These are phyloP conservation scores for Onychomys torridus DNA, from an alignment of 2,797 vertebrate species.

Conservation along the genomic window DNA sequence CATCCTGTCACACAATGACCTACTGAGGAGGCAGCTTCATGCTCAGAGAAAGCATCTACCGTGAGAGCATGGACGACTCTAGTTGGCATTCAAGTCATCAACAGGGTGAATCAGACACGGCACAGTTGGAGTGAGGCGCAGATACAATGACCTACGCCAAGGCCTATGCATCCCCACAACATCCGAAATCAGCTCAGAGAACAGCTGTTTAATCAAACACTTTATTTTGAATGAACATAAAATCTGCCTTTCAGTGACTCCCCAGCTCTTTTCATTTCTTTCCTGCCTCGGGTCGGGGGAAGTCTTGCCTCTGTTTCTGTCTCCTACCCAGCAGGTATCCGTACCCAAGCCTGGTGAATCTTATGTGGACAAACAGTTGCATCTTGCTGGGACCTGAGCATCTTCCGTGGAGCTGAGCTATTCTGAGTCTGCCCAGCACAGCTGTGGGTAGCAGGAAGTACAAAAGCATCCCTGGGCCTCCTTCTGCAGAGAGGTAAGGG, in stretches of 20 bases:
- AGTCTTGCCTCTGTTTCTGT: constrained; percentile 47
- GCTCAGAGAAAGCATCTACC: background rate
- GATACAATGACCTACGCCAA: background rate
- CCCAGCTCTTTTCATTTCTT: constrained; percentile 61
- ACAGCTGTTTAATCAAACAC: constrained; percentile 47
- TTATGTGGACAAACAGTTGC: background rate
- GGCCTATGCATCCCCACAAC: background rate
- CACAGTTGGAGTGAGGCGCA: background rate
- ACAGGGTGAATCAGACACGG: background rate
- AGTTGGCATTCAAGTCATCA: background rate
- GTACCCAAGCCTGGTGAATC: background rate
- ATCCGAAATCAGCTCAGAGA: background rate
- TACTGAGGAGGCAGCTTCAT: background rate
- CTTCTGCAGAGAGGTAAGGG: background rate
- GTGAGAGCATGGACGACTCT: background rate
- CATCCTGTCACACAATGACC: background rate
- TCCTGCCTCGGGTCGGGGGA: constrained; percentile 46
- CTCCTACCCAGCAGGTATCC: constrained; percentile 60
- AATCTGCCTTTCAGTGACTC: constrained; percentile 63
- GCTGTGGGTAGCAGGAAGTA: background rate
- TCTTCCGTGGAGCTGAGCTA: background rate
- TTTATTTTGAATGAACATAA: constrained; percentile 68
- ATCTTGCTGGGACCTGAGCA: constrained; percentile 8
- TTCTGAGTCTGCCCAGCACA: background rate
- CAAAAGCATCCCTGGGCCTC: background rate